Evolutionary conservation across 2,113 vertebrate genomes (phyloP), one percentile per base, ranked within the genome.

Genomic region (Hystrix cristata): DNA sequence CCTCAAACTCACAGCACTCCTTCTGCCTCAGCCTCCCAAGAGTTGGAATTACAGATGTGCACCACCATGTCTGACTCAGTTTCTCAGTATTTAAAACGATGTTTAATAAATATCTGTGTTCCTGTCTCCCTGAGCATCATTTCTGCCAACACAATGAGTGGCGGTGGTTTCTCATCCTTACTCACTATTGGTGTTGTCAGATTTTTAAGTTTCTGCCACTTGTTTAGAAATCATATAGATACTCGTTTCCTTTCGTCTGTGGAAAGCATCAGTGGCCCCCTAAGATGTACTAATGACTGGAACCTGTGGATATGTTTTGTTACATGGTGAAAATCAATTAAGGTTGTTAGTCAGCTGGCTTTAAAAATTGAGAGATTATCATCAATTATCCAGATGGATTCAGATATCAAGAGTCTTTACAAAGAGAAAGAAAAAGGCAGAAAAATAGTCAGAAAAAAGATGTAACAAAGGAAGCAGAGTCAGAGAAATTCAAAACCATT

Each of bases 251-350:
- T 51, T 92, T 82, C 7, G 1, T 59, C 15, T 90, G 55, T 82
- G 53, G 5, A 92, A 83, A 69, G 46, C 60, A 64, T 59, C 72
- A 91, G 87, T 95, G 76, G 43, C 18, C 29, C n/a, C 65, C 21
- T 48, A 74, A 88, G 43, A 87, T 93, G 27, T n/a, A 38, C 60
- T 95, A 23, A 82, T 96, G 7, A 57, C 19, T 82, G 48, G 67
- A 90, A 89, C 21, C 31, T 91, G 19, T 82, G 71, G 94, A 57
- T 95, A 92, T 90, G 82, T 85, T 85, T 92, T 59, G 46, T 95
- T 96, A 79, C 1, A 1, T 76, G 38, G 74, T 80, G 95, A 78
- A 92, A 31, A 38, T 85, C 79, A 95, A 65, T 91, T 94, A 64
- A 92, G 46, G 29, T 92, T 87, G 55, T 71, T 95, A 83, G 83